Conservation (phyloP, 1,140 invertebrate species). For the Brachionus calyciflorus region DNA sequence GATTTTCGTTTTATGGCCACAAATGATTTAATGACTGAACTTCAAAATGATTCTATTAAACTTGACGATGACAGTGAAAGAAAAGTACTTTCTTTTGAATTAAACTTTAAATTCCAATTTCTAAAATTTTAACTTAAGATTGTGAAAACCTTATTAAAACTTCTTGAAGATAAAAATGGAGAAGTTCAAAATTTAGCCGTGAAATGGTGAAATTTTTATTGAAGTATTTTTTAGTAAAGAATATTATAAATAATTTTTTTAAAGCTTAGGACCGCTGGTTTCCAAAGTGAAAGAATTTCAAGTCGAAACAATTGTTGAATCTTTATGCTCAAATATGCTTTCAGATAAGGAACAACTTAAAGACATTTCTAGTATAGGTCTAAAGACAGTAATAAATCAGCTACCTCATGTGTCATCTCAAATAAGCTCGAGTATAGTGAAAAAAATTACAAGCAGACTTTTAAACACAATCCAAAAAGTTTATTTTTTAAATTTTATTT, state of each 20-base stretch:
- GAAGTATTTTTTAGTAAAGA: slow-evolving; percentile 5
- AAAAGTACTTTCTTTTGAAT: slow-evolving; percentile 66
- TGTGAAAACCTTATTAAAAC: slow-evolving; percentile 86
- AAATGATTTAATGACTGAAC: slow-evolving; percentile 96
- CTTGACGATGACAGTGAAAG: slow-evolving; percentile 96
- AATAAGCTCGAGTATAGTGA: slow-evolving; percentile 86
- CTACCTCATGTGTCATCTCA: slow-evolving; percentile 81
- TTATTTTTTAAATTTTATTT: too few relatives aligned
- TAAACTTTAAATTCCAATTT: background rate
- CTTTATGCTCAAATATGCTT: slow-evolving; percentile 91
- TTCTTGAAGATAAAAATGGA: slow-evolving; percentile 97
- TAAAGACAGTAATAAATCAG: slow-evolving; percentile 95
- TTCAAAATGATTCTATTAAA: slow-evolving; percentile 98
- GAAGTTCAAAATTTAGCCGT: slow-evolving; percentile 99
- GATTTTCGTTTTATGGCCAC: slow-evolving; percentile 99
- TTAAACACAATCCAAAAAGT: slow-evolving; percentile 89
- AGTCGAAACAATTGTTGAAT: slow-evolving; percentile 93
- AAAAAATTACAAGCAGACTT: slow-evolving; percentile 83
- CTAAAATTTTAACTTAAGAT: slow-evolving; percentile 62
- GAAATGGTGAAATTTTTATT: slow-evolving; percentile 71
- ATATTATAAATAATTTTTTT: slow-evolving; percentile 59
- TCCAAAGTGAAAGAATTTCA: slow-evolving; percentile 92
- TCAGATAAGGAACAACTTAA: slow-evolving; percentile 92
- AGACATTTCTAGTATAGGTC: slow-evolving; percentile 92
- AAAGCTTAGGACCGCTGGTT: slow-evolving; percentile 88